Percentiles rank a stretch among this genome's conserved stretches.
phyloP scores from a whole-genome alignment of 2,797 vertebrate genomes.

The Protonibea diacanthus region DNA sequence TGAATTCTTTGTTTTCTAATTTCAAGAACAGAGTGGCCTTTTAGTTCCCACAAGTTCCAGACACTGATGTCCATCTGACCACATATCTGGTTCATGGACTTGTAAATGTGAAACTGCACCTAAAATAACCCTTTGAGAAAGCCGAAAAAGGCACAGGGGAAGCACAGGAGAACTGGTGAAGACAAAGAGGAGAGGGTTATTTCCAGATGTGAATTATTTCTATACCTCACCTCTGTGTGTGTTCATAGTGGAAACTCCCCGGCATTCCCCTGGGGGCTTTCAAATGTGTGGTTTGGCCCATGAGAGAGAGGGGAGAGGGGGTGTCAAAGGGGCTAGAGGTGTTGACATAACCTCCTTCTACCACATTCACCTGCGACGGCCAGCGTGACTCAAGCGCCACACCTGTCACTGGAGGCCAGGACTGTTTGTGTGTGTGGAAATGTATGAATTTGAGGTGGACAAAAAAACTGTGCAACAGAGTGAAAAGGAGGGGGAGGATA shows the following conservation, averaged over 20 bases:
- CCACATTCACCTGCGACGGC: conserved; percentile 65
- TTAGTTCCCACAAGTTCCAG: background rate
- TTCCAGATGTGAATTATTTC: conserved; percentile 68
- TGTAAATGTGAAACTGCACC: conserved; percentile 29
- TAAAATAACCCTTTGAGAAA: conserved; percentile 28
- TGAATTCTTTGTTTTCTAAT: background rate
- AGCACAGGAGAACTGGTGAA: conserved; percentile 11
- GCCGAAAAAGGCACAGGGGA: conserved; percentile 18
- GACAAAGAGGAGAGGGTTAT: conserved; percentile 37
- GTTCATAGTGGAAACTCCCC: conserved; percentile 74
- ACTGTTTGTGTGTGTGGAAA: background rate
- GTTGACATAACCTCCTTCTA: conserved; percentile 67
- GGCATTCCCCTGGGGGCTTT: conserved; percentile 62
- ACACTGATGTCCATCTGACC: background rate
- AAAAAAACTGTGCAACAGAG: background rate
- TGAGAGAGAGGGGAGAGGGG: conserved; percentile 30
- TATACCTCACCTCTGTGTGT: conserved; percentile 61
- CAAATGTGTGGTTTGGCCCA: conserved; percentile 72
- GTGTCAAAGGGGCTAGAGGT: conserved; percentile 57
- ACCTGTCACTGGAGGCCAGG: conserved; percentile 60
- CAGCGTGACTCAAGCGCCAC: conserved; percentile 60
- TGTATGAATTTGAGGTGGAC: conserved; percentile 17
- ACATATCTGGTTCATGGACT: background rate
- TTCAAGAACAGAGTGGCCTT: background rate
- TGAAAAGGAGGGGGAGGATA: conserved; percentile 12